A percentile compares a stretch with the other conserved stretches of the same genome.
phyloP scores from a whole-genome alignment of 2,113 vertebrate genomes.

The Vicugna pacos region DNA sequence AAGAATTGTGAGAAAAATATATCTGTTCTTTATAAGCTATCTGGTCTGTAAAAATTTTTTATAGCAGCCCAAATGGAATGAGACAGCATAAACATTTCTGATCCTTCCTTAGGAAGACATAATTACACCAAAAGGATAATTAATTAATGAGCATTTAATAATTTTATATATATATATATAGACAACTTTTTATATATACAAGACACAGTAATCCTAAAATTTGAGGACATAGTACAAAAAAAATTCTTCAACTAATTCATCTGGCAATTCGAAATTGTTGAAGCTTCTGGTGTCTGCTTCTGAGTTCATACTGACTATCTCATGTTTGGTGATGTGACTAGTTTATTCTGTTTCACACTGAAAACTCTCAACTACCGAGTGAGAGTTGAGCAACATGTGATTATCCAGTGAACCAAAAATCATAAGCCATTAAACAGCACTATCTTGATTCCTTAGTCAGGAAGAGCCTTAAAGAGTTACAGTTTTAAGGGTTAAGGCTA shows the following conservation, averaged over 20 bases:
- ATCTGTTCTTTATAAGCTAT: not conserved
- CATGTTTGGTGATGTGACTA: not conserved
- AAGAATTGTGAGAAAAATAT: not conserved
- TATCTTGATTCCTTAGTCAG: not conserved
- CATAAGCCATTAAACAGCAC: not conserved
- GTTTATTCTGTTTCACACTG: not conserved
- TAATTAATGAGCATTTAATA: not conserved
- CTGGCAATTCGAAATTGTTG: not conserved
- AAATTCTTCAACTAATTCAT: too few relatives aligned
- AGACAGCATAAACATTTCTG: not conserved
- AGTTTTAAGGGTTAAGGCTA: not conserved
- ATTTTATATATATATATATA: too few relatives aligned
- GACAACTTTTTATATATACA: too few relatives aligned
- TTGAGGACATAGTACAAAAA: too few relatives aligned
- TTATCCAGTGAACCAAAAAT: not conserved
- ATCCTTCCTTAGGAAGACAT: not conserved
- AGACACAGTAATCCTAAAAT: too few relatives aligned
- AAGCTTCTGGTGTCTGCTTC: not conserved
- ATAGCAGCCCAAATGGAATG: not conserved
- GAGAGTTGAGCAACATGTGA: not conserved
- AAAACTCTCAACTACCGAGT: not conserved
- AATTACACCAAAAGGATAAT: not conserved
- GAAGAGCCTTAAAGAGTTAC: not conserved
- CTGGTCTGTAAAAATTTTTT: not conserved
- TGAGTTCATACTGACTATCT: not conserved